Conservation (phyloP, 30 jellyfish, hydroid and myxozoan species). For the Catostylus mosaicus region DNA sequence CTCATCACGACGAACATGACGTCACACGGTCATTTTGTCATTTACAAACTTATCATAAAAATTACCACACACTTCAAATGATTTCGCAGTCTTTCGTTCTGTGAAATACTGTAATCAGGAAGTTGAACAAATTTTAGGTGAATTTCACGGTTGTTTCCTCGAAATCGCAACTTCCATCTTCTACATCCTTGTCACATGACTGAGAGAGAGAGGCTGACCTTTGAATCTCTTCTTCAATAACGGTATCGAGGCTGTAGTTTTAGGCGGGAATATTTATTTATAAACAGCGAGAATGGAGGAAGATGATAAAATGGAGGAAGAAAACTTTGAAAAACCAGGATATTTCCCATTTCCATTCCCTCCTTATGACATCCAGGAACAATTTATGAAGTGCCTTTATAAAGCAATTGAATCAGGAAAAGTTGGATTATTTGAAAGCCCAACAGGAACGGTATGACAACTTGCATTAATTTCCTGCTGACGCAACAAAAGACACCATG, state of each 20-base stretch:
- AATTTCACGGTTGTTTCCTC: not conserved
- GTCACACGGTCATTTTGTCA: not conserved
- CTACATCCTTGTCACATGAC: not conserved
- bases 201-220: too few relatives aligned
- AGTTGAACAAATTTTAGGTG: too few relatives aligned
- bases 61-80: too few relatives aligned
- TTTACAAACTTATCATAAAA: too few relatives aligned
- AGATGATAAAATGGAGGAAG: not conserved
- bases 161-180: not conserved
- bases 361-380: conserved; percentile 93
- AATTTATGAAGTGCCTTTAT: conserved; percentile 78
- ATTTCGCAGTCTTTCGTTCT: too few relatives aligned
- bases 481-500: too few relatives aligned
- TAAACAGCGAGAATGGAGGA: not conserved
- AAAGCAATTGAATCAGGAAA: conserved; percentile 69
- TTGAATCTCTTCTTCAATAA: not conserved
- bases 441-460: conserved; percentile 96
- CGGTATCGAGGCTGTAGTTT: conserved; percentile 6
- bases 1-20: not conserved
- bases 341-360: conserved; percentile 91
- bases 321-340: conserved; percentile 20
- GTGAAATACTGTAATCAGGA: too few relatives aligned
- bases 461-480: too few relatives aligned
- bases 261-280: conserved; percentile 36
- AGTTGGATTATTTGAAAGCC: conserved; percentile 97